Evolutionary conservation across 2,113 vertebrate genomes (phyloP).

Genomic region (Polyodon spathula): DNA sequence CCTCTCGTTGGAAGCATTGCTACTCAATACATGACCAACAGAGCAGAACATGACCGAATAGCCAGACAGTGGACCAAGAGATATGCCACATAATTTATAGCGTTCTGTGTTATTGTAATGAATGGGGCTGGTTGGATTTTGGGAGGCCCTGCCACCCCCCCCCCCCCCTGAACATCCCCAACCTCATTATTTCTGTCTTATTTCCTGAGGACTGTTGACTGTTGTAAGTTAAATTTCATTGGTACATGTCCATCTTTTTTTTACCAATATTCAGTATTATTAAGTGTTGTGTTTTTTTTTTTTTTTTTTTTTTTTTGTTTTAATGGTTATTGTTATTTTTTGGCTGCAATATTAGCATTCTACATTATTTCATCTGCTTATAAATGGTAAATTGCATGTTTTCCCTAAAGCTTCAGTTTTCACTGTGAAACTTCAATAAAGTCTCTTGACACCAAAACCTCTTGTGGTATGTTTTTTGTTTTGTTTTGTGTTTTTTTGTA

Average conservation of each 20-base stretch:
- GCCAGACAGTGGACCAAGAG: conserved; percentile 96
- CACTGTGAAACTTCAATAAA: conserved; percentile 20
- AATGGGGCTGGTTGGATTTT: conserved; percentile 62
- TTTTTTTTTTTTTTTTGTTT: conserved; percentile 42
- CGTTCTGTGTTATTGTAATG: conserved; percentile 48
- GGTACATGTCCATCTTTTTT: no score
- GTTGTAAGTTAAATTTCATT: conserved; percentile 93
- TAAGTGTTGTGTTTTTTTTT: no score
- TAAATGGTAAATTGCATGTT: conserved; percentile 16
- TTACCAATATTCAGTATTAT: no score
- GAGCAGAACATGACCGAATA: conserved; percentile 92
- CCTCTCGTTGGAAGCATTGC: conserved; percentile 93
- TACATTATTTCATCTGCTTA: conserved; percentile 16
- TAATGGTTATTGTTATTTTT: conserved; percentile 32
- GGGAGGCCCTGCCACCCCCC: no score
- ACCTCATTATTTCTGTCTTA: conserved; percentile 97
- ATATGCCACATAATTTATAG: conserved; percentile 78
- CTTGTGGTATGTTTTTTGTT: background rate
- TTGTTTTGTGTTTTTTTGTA: background rate
- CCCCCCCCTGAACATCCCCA: no score
- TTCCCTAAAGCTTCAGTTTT: conserved; percentile 12
- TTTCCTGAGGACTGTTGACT: conserved; percentile 58
- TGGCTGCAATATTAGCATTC: conserved; percentile 20
- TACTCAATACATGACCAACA: conserved; percentile 94
- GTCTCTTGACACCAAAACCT: conserved; percentile 15